Evolutionary conservation across 1,140 invertebrate genomes (phyloP).

Genomic region (Periplaneta americana): DNA sequence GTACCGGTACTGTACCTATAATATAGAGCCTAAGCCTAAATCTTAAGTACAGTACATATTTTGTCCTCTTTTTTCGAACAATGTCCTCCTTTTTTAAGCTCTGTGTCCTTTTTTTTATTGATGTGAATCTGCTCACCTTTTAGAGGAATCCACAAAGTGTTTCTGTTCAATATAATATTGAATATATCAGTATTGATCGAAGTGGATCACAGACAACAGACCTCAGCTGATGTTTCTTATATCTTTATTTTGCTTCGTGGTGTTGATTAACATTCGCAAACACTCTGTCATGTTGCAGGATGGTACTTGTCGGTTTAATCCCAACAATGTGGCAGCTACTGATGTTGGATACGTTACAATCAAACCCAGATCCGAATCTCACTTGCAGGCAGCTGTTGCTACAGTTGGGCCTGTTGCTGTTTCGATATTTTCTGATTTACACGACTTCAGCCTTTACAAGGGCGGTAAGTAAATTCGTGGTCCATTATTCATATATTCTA

Average conservation of each 20-base stretch:
- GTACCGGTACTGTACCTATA: too few relatives aligned
- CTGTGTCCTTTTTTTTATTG: too few relatives aligned
- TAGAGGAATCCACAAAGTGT: too few relatives aligned
- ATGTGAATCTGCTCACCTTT: too few relatives aligned
- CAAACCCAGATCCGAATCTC: constrained; percentile 57
- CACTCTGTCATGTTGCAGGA: constrained; percentile 34
- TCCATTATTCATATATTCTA: too few relatives aligned
- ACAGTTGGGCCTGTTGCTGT: constrained; percentile 72
- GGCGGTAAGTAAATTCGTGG: constrained; percentile 51
- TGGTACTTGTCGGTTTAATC: constrained; percentile 60
- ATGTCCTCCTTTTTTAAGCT: too few relatives aligned
- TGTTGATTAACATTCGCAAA: neutral
- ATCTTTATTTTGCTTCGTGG: neutral
- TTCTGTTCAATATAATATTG: too few relatives aligned
- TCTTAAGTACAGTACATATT: too few relatives aligned
- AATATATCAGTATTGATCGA: too few relatives aligned
- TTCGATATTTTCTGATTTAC: constrained; percentile 86
- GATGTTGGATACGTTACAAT: constrained; percentile 83
- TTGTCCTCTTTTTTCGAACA: too few relatives aligned
- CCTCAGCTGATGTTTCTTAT: neutral
- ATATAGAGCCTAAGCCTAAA: too few relatives aligned
- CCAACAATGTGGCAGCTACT: constrained; percentile 65
- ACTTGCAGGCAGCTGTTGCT: constrained; percentile 67
- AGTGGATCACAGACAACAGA: too few relatives aligned
- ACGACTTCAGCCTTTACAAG: constrained; percentile 73